phyloP scores from a whole-genome alignment of 2,888 invertebrate species.

The Diadegma fenestrale region DNA sequence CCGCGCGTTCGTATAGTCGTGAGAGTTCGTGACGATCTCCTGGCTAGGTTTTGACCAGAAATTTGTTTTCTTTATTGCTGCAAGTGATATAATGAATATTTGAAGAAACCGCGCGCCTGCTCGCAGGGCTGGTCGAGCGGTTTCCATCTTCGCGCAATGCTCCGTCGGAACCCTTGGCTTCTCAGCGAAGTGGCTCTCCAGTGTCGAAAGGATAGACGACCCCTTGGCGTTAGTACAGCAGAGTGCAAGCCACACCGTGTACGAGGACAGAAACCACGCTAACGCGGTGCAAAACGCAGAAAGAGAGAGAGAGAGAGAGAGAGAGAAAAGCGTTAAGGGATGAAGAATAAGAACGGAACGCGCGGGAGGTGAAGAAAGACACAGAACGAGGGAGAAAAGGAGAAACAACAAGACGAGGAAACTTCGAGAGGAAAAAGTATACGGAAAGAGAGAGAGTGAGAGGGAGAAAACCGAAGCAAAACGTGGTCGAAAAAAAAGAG shows the following conservation, averaged over 20 bases:
- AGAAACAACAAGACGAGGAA: not conserved
- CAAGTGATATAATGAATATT: conserved; percentile 16
- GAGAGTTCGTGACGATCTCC: not conserved
- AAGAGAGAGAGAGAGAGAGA: conserved; percentile 1
- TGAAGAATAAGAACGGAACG: not conserved
- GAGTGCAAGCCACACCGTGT: conserved; percentile 29
- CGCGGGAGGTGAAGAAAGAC: not conserved
- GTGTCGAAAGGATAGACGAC: conserved; percentile 61
- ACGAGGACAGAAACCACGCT: conserved; percentile 28
- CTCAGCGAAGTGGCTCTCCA: conserved; percentile 62
- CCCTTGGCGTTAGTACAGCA: conserved; percentile 22
- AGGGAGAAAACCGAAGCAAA: not conserved
- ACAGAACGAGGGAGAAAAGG: not conserved
- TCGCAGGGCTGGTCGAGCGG: conserved; percentile 27
- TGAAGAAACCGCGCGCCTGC: conserved; percentile 28
- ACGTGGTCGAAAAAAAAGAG: not conserved
- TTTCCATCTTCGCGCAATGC: conserved; percentile 51
- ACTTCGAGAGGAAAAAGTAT: not conserved
- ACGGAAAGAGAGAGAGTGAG: conserved; percentile 11
- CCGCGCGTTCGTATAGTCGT: not conserved
- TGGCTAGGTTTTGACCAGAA: not conserved
- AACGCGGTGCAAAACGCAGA: not conserved
- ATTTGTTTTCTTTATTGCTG: conserved; percentile 38
- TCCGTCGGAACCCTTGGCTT: conserved; percentile 35
- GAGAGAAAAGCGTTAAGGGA: not conserved